phyloP scores from a whole-genome alignment of 2,888 invertebrate species.

The Agriotes lineatus region DNA sequence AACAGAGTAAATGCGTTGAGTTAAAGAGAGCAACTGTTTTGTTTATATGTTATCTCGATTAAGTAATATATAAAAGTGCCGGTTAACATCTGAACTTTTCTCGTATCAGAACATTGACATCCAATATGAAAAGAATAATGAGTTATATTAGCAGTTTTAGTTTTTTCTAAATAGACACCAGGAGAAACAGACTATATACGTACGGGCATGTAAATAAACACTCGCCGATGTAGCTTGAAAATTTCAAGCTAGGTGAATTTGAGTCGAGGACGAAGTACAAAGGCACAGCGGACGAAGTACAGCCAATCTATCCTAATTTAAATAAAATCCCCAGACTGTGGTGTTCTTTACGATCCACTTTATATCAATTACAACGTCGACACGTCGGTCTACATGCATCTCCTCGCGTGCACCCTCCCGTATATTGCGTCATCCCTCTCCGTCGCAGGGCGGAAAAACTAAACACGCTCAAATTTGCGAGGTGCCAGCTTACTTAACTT shows the following conservation, averaged over 20 bases:
- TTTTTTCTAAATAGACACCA: no score
- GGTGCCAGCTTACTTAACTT: slow-evolving; percentile 42
- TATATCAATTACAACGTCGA: slow-evolving; percentile 44
- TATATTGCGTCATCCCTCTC: slow-evolving; percentile 28
- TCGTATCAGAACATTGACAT: no score
- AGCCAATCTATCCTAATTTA: slow-evolving; percentile 46
- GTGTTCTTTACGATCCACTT: slow-evolving; percentile 46
- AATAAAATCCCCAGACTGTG: slow-evolving; percentile 46
- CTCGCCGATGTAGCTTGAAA: background rate
- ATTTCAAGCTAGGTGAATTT: background rate
- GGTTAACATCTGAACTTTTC: no score
- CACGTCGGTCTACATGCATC: slow-evolving; percentile 35
- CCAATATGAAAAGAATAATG: no score
- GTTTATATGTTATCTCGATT: no score
- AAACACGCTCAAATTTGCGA: slow-evolving; percentile 34
- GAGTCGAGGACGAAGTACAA: slow-evolving; percentile 36
- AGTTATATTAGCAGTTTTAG: no score
- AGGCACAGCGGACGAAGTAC: slow-evolving; percentile 35
- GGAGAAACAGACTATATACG: no score
- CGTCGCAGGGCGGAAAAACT: slow-evolving; percentile 24
- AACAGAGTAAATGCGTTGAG: no score
- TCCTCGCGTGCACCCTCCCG: slow-evolving; percentile 15
- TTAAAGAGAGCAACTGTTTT: no score
- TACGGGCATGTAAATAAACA: no score
- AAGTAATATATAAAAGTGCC: no score